Evolutionary conservation across 2,113 vertebrate species (phyloP).

Genomic region (Petrocephalus microphthalmus): DNA sequence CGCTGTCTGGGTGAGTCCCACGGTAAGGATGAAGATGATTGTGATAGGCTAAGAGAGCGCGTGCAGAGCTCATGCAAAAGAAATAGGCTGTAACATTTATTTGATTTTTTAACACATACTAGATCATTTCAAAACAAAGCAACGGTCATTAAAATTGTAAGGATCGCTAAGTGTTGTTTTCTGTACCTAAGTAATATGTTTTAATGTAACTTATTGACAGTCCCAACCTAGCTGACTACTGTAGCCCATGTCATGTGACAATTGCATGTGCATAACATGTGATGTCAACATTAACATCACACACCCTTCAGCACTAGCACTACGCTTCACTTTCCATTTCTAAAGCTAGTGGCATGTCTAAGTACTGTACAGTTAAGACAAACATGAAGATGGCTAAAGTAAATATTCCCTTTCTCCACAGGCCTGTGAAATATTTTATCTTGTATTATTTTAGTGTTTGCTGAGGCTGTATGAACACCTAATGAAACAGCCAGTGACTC

Average conservation of each 20-base stretch:
- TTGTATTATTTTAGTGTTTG: conserved; percentile 9
- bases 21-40: background rate
- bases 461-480: background rate
- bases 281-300: background rate
- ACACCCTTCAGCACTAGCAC: background rate
- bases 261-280: background rate
- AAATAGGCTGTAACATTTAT: background rate
- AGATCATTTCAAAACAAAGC: background rate
- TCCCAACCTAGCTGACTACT: background rate
- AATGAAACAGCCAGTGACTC: background rate
- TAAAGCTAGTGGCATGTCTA: conserved; percentile 5
- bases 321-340: conserved; percentile 8
- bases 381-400: background rate
- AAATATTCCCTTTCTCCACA: background rate
- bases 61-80: background rate
- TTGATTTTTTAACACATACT: background rate
- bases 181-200: background rate
- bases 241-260: background rate
- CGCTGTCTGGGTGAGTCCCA: background rate
- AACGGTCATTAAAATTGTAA: background rate
- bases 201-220: background rate
- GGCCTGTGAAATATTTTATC: background rate
- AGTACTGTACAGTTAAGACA: background rate
- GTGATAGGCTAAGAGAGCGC: background rate
- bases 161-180: background rate